A percentile compares a stretch with the other conserved stretches of the same genome.
Conservation (phyloP, 2,888 invertebrate species). For the Nephrotoma appendiculata region DNA sequence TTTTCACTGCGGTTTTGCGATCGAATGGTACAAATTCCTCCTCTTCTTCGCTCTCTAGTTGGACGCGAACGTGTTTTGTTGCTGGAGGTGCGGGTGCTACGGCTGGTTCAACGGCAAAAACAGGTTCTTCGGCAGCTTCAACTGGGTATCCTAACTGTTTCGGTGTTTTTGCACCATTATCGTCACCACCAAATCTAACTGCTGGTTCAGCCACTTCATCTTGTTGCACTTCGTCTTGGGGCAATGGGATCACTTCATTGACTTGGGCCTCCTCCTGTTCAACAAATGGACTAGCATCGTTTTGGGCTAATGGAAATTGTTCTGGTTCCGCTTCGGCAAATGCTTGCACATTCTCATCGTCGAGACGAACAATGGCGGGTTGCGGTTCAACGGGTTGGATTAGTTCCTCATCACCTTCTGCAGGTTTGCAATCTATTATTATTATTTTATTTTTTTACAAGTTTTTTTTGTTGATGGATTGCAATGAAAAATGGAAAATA, state of each 20-base stretch:
- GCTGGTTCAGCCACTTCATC: conserved; percentile 6
- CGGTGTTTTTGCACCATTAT: background rate
- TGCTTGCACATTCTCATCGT: conserved; percentile 25
- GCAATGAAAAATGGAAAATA: background rate
- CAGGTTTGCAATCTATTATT: conserved; percentile 12
- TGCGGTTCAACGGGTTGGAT: conserved; percentile 13
- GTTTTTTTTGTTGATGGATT: background rate
- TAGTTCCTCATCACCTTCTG: conserved; percentile 14
- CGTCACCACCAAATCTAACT: background rate
- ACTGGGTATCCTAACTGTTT: conserved; percentile 1
- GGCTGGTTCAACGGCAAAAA: background rate
- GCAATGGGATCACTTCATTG: background rate
- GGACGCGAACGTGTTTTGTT: conserved; percentile 12
- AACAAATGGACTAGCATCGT: background rate
- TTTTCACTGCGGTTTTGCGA: background rate
- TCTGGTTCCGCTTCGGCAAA: conserved; percentile 29
- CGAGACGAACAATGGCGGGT: conserved; percentile 15
- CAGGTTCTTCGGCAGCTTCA: background rate
- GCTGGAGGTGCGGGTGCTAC: background rate
- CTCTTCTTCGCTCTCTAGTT: conserved; percentile 11
- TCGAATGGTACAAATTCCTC: background rate
- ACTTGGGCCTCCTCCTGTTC: conserved; percentile 6
- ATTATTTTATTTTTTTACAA: background rate
- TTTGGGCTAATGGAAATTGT: conserved; percentile 4
- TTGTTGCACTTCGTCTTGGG: background rate